Evolutionary conservation across 1,140 invertebrate species (phyloP), one percentile per base, ranked within the genome.

Genomic region (Aphaenogaster floridana): DNA sequence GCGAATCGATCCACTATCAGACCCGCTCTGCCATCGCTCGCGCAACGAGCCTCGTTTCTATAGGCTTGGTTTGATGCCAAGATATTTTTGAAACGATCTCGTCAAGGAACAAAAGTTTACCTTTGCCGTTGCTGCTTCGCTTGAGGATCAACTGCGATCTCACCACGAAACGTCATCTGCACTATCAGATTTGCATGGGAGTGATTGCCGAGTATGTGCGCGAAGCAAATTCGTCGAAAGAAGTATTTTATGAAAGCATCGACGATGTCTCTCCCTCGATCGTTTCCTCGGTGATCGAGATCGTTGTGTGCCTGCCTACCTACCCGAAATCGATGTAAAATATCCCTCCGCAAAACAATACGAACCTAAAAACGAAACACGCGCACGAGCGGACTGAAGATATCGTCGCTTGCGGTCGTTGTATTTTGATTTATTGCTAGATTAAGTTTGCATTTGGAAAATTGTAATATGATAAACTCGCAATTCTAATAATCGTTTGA

Each of bases 101-200:
- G 8, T 42, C 0, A 15, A 28, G n/a, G 39, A 11, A 63, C 9
- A 48, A n/a, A 13, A 17, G 8, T 28, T 69, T 54, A 90, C 88
- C 13, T 81, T 71, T 52, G 69, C 36, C n/a, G 64, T 71, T 83
- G 77, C 39, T 81, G 88, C 54, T 57, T 87, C 6, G 57, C 45
- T 69, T 21, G 78, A 64, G n/a, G 50, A 57, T 54, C 86, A 90
- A 87, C 88, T 85, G 21, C 48, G 45, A 86, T 52, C 68, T 86
- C 76, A 78, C 45, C 50, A 9, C 74, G 50, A 77, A 85, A 59
- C 87, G 88, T 92, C 92, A 92, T 92, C 86, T 92, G 91, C 74
- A 63, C 59, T 39, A 45, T 52, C 21, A 57, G 13, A 39, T 39
- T 81, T 59, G 11, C 13, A 66, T 74, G 72, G 45, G 3, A 48